Base-by-base conservation (phyloP, 1,140 invertebrate genomes). In the Apis laboriosa region DNA sequence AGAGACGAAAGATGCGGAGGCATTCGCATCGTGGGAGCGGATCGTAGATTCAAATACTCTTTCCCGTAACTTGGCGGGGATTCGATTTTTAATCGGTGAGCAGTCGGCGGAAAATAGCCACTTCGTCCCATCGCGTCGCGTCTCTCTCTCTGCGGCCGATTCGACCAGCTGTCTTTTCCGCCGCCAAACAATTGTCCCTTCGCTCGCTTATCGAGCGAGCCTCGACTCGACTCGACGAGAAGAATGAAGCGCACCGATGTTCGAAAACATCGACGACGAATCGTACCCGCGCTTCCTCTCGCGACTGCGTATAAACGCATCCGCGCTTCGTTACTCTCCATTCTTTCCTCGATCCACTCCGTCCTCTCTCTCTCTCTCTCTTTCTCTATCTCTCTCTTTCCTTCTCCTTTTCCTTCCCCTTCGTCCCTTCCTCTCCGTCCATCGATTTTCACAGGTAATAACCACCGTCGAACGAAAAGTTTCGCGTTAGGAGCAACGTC, bases 41-140 rank as follows among this genome's bases (percentile, higher is more conserved):
- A 84, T 84, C 82, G 74, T 82, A 83, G 78, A 87, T 88, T 88
- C 77, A 84, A 80, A 88, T 88, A 76, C 76, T 81, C 86, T 75
- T 76, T 77, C 28, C 56, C 75, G 70, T 67, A 76, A 63, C 86
- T 85, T 83, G 83, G 83, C 66, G 78, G 71, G 81, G 87, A 93
- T 94, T 92, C 92, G 91, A 93, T 93, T 93, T 93, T 94, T 94
- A 94, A 94, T 94, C 93, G 92, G 90, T 90, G 92, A 88, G 92
- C 93, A 94, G 89, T 94, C 92, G 93, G 89, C 89, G 93, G 93
- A 94, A 94, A 94, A 94, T 94, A 94, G 93, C 93, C 93, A 94
- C 92, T 94, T 92, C 86, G 91, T 87, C 81, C 90, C 85, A 90
- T 90, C 91, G 86, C 84, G 86, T 73, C 86, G 90, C 82, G 85